Base-by-base conservation (phyloP, 2,113 vertebrate species). In the Phainopepla nitens region DNA sequence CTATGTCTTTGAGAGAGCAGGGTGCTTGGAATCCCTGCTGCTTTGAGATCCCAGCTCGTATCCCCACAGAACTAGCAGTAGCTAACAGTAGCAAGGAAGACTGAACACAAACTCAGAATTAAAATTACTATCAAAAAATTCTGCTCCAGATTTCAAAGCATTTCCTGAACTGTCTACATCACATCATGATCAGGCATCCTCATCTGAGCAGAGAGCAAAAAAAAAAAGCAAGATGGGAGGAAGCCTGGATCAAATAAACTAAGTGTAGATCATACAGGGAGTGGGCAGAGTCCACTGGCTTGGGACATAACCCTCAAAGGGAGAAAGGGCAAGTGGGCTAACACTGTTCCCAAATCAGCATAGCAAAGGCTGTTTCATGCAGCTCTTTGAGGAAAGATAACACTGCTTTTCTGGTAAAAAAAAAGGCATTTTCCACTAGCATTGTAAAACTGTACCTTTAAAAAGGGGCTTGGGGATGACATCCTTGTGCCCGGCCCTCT, bases 191-290 rank as follows among this genome's bases (percentile, higher is more conserved):
- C 5, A 6, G 33, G 35, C 36, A 84, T 60, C 49, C n/a, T 53
- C 69, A 16, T 65, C 35, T 72, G 49, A 78, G 36, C 27, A 71
- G 49, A 75, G 57, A 78, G 73, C 51, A 68, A 39, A 81, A 81
- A n/a, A 68, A 39, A 81, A 65, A 77, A 54, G 27, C 27, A 29
- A 69, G 39, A 65, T 6, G 1, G 36, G 22, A 84, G 39, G 57
- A 82, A 56, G 65, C 28, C 33, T 49, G 36, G 53, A 31, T 57
- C 50, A 41, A 79, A 87, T 33, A 89, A 89, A 68, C 11, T 10
- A 75, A 47, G 57, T 0, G 0, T 54, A 77, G 65, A 20, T 49
- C 22, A 8, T 14, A n/a, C 0, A 0, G 8, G 27, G 45, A 84
- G 9, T 8, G 4, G 39, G 73, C 31, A 75, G 35, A 58, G 41